Evolutionary conservation across 2,113 vertebrate genomes (phyloP), one percentile per base, ranked within the genome.

Genomic region (Lepus timidus): DNA sequence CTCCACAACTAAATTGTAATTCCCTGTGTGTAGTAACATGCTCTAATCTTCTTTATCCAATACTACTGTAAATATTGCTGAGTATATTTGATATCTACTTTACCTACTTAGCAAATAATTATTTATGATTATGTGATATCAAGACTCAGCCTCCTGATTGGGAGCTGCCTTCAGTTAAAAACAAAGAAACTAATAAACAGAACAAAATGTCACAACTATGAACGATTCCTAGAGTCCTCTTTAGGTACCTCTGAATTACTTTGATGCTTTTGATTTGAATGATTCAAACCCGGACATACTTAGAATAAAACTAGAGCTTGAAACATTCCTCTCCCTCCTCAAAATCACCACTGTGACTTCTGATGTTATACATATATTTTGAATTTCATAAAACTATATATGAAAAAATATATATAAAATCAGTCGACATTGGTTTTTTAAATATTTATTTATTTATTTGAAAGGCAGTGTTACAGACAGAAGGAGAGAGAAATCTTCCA

Each of bases 1-100:
- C 67, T 88, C 61, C 31, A 73, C 22, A 95, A 82, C 36, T 73
- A 17, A 88, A 88, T 58, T 88, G 11, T 70, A 91, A 94, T 91
- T 74, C 31, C 74, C 44, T 20, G 10, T 73, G n/a, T 68, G 33
- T 5, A 55, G 6, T 87, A 52, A 36, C 39, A 82, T 64, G 16
- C 49, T 23, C 22, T 88, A 84, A 90, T 83, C 49, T 79, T 88
- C 70, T 90, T 91, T 88, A 71, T 73, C 14, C 13, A 71, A 62
- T 29, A 80, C 31, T 91, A 49, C 52, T 20, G 2, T 76, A 61
- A 92, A 64, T 3, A 65, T 44, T 52, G 4, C 10, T 51, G 25
- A 79, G 49, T 8, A 64, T 90, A 85, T 19, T 58, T 39, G 9
- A 90, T 90, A 84, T 62, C 14, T 85, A 39, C 80, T 90, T 58